Conservation (phyloP, 2,797 vertebrate genomes). For the Peromyscus nudipes region DNA sequence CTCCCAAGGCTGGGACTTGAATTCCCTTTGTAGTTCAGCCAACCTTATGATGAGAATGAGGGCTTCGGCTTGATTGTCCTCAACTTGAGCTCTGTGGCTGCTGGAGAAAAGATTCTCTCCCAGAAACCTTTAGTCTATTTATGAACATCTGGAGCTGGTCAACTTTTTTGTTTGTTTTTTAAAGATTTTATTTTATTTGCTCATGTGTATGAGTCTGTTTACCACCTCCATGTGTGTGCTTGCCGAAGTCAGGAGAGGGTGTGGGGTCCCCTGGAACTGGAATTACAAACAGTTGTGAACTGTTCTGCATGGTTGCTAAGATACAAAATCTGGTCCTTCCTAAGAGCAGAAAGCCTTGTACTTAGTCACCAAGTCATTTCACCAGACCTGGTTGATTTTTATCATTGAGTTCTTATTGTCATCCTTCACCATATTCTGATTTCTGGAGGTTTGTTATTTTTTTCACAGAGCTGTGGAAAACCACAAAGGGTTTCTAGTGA, state of each 20-base stretch:
- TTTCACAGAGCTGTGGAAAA: too few relatives aligned
- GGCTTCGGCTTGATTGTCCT: not conserved
- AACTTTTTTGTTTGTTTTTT: not conserved
- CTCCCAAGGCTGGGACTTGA: not conserved
- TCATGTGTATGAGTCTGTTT: not conserved
- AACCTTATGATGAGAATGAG: too few relatives aligned
- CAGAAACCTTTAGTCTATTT: not conserved
- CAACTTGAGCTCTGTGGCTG: not conserved
- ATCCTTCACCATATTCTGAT: not conserved
- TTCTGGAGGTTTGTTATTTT: not conserved
- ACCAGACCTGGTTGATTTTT: not conserved
- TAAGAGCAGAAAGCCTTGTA: too few relatives aligned
- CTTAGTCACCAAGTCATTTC: not conserved
- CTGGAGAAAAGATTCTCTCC: not conserved
- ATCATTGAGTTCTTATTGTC: not conserved
- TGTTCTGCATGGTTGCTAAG: not conserved
- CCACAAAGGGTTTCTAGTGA: too few relatives aligned
- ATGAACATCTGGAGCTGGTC: not conserved
- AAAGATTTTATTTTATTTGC: not conserved
- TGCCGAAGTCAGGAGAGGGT: not conserved
- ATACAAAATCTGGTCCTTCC: not conserved
- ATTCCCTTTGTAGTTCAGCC: not conserved
- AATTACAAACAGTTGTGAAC: not conserved
- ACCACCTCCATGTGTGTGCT: not conserved
- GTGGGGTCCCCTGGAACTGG: not conserved